phyloP scores from a whole-genome alignment of 2,113 vertebrate species.

The Oryzias woworae region DNA sequence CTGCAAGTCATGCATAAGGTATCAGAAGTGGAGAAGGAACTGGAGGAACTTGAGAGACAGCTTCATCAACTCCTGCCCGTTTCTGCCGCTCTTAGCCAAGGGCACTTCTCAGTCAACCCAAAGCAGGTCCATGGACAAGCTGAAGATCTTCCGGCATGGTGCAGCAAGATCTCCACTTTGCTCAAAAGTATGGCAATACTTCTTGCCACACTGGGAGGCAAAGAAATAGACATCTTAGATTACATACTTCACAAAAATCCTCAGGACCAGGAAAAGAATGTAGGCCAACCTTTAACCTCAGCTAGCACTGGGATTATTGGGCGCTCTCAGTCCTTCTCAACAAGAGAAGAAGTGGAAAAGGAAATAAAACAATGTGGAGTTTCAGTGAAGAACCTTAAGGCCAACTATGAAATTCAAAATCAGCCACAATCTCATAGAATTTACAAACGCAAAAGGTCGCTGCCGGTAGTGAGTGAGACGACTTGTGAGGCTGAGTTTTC shows the following conservation, averaged over 20 bases:
- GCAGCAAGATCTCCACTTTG: conserved; percentile 84
- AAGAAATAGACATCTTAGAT: conserved; percentile 81
- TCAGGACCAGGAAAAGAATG: conserved; percentile 51
- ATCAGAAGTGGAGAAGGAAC: conserved; percentile 83
- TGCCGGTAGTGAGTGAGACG: conserved; percentile 73
- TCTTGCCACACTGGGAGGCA: conserved; percentile 80
- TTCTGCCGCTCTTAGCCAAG: conserved; percentile 76
- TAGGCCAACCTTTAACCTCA: conserved; percentile 43
- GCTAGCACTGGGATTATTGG: conserved; percentile 69
- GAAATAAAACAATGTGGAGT: conserved; percentile 93
- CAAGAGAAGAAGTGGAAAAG: conserved; percentile 86
- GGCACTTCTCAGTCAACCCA: conserved; percentile 83
- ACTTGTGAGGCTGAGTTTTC: conserved; percentile 78
- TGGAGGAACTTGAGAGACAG: conserved; percentile 82
- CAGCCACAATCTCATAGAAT: conserved; percentile 62
- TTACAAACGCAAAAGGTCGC: conserved; percentile 80
- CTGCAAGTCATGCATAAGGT: conserved; percentile 91
- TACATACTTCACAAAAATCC: conserved; percentile 64
- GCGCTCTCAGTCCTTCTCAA: conserved; percentile 88
- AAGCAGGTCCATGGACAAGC: conserved; percentile 86
- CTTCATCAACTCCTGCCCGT: conserved; percentile 83
- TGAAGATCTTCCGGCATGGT: conserved; percentile 81
- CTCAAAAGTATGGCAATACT: conserved; percentile 85
- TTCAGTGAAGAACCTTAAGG: conserved; percentile 90
- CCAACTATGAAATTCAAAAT: conserved; percentile 85